Evolutionary conservation across 64 coral and sea anemone species (phyloP).

Genomic region (Porites lutea): DNA sequence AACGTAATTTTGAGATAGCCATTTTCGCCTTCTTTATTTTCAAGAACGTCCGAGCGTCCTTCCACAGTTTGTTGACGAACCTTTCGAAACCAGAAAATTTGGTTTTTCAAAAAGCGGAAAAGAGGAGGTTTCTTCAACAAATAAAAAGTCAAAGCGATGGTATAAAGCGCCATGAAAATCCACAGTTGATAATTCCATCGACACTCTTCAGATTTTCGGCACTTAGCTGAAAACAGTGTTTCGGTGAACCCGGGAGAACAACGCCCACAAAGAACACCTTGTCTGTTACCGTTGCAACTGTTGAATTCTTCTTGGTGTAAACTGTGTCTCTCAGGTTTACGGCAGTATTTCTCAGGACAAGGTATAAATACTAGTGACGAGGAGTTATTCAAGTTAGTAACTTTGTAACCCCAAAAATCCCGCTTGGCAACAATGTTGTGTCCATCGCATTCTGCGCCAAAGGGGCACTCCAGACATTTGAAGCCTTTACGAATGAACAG

Average conservation of each 20-base stretch:
- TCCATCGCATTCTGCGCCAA: slow-evolving; percentile 50
- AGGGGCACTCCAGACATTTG: slow-evolving; percentile 46
- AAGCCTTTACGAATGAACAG: background rate
- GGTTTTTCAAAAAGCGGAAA: slow-evolving; percentile 1
- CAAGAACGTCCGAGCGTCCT: background rate
- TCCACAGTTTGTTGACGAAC: background rate
- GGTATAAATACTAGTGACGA: slow-evolving; percentile 8
- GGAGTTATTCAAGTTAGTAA: background rate
- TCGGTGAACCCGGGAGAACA: slow-evolving; percentile 59
- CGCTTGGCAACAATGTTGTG: slow-evolving; percentile 31
- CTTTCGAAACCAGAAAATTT: slow-evolving; percentile 57
- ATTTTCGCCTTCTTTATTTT: background rate
- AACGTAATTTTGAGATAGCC: slow-evolving; percentile 68
- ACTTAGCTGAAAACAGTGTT: slow-evolving; percentile 37
- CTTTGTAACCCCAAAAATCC: slow-evolving; percentile 68
- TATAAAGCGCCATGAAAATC: slow-evolving; percentile 35
- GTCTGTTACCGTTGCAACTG: slow-evolving; percentile 51
- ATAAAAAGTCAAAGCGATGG: slow-evolving; percentile 18
- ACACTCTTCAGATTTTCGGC: slow-evolving; percentile 29
- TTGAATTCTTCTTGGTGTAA: slow-evolving; percentile 34
- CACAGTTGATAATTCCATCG: slow-evolving; percentile 45
- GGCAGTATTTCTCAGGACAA: slow-evolving; percentile 70
- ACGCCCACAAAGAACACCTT: slow-evolving; percentile 51
- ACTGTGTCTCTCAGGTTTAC: background rate
- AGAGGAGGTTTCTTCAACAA: slow-evolving; percentile 54